A percentile compares a stretch with the other conserved stretches of the same genome.
phyloP scores from a whole-genome alignment of 2,113 vertebrate genomes.

The rabbit (Oryctolagus cuniculus) region DNA sequence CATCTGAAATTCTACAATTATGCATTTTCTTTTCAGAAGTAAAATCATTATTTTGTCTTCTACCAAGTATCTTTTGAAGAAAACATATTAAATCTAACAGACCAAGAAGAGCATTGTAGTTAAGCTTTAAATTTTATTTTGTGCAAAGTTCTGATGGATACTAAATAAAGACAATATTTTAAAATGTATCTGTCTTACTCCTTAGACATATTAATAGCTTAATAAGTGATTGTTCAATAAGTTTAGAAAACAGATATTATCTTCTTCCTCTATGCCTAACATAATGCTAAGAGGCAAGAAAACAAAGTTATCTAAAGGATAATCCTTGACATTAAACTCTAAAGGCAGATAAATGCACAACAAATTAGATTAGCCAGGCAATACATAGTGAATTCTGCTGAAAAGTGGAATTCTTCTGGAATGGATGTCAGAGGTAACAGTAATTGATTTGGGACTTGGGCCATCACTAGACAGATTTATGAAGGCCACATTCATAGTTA shows the following conservation, averaged over 20 bases:
- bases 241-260: conserved; percentile 32
- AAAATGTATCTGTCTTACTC: conserved; percentile 16
- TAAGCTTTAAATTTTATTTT: conserved; percentile 48
- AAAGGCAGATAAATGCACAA: background rate
- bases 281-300: conserved; percentile 36
- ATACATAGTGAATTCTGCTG: conserved; percentile 2
- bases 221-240: conserved; percentile 12
- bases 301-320: conserved; percentile 53
- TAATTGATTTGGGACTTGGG: conserved; percentile 21
- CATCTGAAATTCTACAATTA: background rate
- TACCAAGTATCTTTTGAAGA: conserved; percentile 53
- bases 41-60: conserved; percentile 29
- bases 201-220: conserved; percentile 5
- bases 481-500: conserved; percentile 49
- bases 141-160: background rate
- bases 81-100: background rate
- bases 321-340: conserved; percentile 48
- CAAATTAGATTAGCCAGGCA: conserved; percentile 11
- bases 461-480: conserved; percentile 36
- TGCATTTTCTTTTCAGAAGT: background rate
- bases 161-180: conserved; percentile 23
- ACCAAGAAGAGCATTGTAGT: background rate
- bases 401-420: conserved; percentile 29
- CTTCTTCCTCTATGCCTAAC: background rate
- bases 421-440: background rate